Conservation (phyloP, 1,140 invertebrate species). For the Cryptotermes secundus region DNA sequence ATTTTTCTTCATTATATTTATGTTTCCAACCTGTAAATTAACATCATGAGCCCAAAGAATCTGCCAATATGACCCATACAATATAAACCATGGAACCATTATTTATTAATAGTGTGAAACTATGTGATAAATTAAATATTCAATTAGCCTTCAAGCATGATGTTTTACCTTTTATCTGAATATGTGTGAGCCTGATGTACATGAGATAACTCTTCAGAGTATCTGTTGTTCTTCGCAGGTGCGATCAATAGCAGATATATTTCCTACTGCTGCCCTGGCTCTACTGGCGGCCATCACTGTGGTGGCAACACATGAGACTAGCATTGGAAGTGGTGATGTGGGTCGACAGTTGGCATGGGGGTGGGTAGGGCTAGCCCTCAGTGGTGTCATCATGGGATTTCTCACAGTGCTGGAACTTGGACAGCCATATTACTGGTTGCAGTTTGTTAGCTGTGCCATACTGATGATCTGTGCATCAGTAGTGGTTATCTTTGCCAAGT, state of each 20-base stretch:
- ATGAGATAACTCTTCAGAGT: too few species aligned
- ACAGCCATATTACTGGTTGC: slow-evolving; percentile 50
- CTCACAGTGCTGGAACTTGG: slow-evolving; percentile 46
- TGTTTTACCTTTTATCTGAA: too few species aligned
- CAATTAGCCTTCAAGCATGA: too few species aligned
- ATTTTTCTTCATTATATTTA: too few species aligned
- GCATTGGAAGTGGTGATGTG: slow-evolving; percentile 73
- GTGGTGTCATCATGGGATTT: slow-evolving; percentile 66
- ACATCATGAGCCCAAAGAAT: too few species aligned
- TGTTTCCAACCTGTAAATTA: too few species aligned
- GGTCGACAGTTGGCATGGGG: slow-evolving; percentile 77
- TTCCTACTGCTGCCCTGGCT: slow-evolving; percentile 67
- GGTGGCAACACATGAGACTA: slow-evolving; percentile 75
- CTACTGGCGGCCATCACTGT: slow-evolving; percentile 74
- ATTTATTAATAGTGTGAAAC: too few species aligned
- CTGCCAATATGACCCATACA: too few species aligned
- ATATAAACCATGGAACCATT: too few species aligned
- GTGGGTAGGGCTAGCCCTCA: slow-evolving; percentile 67
- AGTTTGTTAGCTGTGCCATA: slow-evolving; percentile 58
- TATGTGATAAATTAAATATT: too few species aligned
- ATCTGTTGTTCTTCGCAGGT: slow-evolving; percentile 43
- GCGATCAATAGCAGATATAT: slow-evolving; percentile 73
- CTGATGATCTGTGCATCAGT: slow-evolving; percentile 64
- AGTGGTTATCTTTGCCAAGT: slow-evolving; percentile 62
- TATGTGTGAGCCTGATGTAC: too few species aligned